phyloP scores from a whole-genome alignment of 2,888 invertebrate species.

The Napeogenes inachia region DNA sequence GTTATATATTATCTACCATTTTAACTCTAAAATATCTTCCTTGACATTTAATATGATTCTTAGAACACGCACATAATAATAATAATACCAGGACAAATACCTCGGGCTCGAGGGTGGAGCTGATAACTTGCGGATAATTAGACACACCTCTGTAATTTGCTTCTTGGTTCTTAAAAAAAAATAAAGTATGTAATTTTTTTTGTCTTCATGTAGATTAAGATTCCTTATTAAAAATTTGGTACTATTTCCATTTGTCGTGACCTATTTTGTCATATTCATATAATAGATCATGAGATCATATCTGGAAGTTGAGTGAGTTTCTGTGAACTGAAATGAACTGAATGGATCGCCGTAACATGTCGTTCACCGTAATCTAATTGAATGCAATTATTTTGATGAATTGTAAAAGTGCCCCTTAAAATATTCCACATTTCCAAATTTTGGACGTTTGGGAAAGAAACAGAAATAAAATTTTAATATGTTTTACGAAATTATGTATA shows the following conservation, averaged over 20 bases:
- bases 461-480: too few species aligned
- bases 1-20: too few species aligned
- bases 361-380: too few species aligned
- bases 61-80: constrained; percentile 14
- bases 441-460: too few species aligned
- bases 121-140: constrained; percentile 16
- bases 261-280: constrained; percentile 10
- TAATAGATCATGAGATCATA: not conserved
- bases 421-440: too few species aligned
- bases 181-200: constrained; percentile 16
- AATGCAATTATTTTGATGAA: too few species aligned
- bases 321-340: too few species aligned
- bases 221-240: too few species aligned
- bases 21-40: not conserved
- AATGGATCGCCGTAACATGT: too few species aligned
- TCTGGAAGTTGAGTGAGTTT: too few species aligned
- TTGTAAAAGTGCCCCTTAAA: too few species aligned
- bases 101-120: constrained; percentile 22
- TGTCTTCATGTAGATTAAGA: constrained; percentile 14
- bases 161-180: constrained; percentile 10
- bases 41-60: constrained; percentile 17
- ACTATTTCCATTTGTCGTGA: constrained; percentile 9
- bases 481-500: too few species aligned
- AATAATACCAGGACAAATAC: constrained; percentile 23
- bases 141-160: constrained; percentile 21